These are phyloP conservation scores for Dione juno DNA, from an alignment of 2,888 invertebrate genomes.

Conservation along the genomic window DNA sequence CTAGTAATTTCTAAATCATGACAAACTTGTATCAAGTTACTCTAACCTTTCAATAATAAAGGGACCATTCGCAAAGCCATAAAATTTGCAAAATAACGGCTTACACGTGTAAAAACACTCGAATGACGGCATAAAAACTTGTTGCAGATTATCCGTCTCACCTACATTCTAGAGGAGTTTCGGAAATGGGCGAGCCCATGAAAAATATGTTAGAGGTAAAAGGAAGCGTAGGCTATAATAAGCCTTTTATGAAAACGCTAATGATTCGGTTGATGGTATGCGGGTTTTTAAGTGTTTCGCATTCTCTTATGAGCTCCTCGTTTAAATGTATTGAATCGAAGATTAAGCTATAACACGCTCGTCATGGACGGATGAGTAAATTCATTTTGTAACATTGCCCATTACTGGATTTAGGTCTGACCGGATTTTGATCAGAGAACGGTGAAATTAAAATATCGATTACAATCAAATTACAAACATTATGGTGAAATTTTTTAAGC, in stretches of 20 bases:
- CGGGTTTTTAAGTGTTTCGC: slow-evolving; percentile 63
- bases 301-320: slow-evolving; percentile 58
- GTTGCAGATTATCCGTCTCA: slow-evolving; percentile 52
- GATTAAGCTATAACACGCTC: slow-evolving; percentile 50
- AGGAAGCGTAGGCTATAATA: slow-evolving; percentile 71
- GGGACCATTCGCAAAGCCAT: slow-evolving; percentile 38
- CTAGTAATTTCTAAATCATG: slow-evolving; percentile 21
- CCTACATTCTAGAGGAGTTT: slow-evolving; percentile 62
- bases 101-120: slow-evolving; percentile 46
- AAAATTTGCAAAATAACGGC: slow-evolving; percentile 46
- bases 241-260: slow-evolving; percentile 80
- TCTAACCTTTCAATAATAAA: slow-evolving; percentile 40
- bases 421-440: slow-evolving; percentile 7
- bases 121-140: slow-evolving; percentile 49
- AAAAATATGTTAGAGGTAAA: slow-evolving; percentile 73
- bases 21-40: slow-evolving; percentile 34
- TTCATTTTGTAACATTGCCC: slow-evolving; percentile 27
- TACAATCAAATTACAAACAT: neutral
- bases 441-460: neutral
- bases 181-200: slow-evolving; percentile 70
- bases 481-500: neutral
- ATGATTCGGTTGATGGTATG: slow-evolving; percentile 69
- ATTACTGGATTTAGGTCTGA: slow-evolving; percentile 33
- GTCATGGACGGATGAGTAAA: slow-evolving; percentile 29
- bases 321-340: slow-evolving; percentile 45